These are phyloP conservation scores for Glyptemys insculpta DNA, from an alignment of 2,797 vertebrate species.

Conservation along the genomic window DNA sequence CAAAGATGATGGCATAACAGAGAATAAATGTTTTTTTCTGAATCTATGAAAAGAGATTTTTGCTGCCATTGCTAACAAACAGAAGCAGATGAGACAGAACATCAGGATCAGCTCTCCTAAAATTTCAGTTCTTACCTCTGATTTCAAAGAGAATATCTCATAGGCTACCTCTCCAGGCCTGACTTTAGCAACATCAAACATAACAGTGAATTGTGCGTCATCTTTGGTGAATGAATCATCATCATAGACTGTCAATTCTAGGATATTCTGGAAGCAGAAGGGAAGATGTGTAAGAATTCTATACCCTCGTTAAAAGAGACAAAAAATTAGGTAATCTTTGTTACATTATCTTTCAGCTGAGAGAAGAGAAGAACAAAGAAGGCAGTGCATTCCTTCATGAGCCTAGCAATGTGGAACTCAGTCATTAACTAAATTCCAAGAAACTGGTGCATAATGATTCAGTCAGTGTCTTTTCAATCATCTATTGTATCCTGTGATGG, in stretches of 20 bases:
- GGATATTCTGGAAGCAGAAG: constrained; percentile 82
- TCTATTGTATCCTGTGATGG: not conserved
- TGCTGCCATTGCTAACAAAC: not conserved
- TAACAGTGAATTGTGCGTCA: constrained; percentile 80
- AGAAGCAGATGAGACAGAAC: not conserved
- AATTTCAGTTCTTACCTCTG: constrained; percentile 66
- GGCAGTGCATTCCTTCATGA: not conserved
- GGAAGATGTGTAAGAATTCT: constrained; percentile 18
- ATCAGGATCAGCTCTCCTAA: not conserved
- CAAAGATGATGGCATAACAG: not conserved
- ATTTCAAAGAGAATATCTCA: constrained; percentile 80
- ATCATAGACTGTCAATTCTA: constrained; percentile 86
- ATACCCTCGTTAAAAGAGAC: not conserved
- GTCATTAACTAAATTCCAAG: not conserved
- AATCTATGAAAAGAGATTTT: not conserved
- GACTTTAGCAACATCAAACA: constrained; percentile 85
- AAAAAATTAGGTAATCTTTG: not conserved
- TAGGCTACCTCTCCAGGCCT: constrained; percentile 71
- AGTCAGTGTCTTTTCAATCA: not conserved
- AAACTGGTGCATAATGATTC: not conserved
- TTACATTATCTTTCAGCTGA: not conserved
- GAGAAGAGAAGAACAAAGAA: not conserved
- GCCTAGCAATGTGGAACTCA: not conserved
- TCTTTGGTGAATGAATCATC: constrained; percentile 80
- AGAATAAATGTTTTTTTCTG: not conserved